Percentiles rank a stretch among this genome's conserved stretches.
phyloP scores from a whole-genome alignment of 1,140 invertebrate genomes.

The Centruroides vittatus region DNA sequence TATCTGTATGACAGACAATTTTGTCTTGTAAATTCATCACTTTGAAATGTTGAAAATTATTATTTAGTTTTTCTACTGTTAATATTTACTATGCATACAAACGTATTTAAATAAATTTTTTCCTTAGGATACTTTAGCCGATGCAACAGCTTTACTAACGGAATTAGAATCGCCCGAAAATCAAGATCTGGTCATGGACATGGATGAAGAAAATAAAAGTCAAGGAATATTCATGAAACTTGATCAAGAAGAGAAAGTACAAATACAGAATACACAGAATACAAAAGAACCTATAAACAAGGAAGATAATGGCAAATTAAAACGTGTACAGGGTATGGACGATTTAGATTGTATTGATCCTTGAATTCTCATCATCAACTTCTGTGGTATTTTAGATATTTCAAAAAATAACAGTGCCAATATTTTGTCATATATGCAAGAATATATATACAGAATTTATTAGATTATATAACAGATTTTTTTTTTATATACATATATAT shows the following conservation, averaged over 20 bases:
- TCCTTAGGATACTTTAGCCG: slow-evolving; percentile 30
- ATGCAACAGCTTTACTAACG: slow-evolving; percentile 32
- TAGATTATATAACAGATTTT: no score
- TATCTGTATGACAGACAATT: no score
- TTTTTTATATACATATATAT: no score
- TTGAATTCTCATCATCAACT: no score
- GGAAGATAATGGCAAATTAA: neutral
- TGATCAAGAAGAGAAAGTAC: slow-evolving; percentile 1
- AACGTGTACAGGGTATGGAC: neutral
- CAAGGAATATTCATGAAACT: neutral
- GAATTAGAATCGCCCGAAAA: slow-evolving; percentile 28
- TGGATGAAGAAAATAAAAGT: slow-evolving; percentile 5
- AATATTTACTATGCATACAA: neutral
- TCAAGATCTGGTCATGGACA: slow-evolving; percentile 23
- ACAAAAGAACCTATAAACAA: neutral
- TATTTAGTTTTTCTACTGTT: neutral
- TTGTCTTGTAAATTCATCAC: no score
- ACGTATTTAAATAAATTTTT: neutral
- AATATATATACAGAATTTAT: no score
- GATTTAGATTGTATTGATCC: neutral
- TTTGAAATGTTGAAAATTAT: no score
- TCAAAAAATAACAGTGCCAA: no score
- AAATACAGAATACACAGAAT: neutral
- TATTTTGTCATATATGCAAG: no score
- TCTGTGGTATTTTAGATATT: no score